Base-by-base conservation (phyloP, 2,888 invertebrate genomes). In the Chymomyza procnemis region DNA sequence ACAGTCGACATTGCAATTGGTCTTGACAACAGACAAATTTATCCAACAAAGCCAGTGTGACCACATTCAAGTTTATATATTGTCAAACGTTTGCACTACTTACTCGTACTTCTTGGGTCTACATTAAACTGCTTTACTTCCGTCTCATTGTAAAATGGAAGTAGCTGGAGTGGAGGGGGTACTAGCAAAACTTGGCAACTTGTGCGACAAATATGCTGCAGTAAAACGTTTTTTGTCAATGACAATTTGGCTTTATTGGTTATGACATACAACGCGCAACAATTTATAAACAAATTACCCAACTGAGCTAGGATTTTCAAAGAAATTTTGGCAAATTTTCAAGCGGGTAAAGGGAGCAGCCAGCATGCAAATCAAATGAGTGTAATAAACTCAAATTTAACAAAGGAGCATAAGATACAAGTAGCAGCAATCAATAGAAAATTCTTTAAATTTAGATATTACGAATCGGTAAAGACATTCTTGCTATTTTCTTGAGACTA, bases 181-280 rank as follows among this genome's bases (percentile, higher is more conserved):
- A 16, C n/a, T 34, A 5, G 19, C 12, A 61, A 61, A 61, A 61
- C 48, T 61, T 61, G 60, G 54, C 62, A 62, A 1, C 22, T n/a
- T 21, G 9, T 46, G 12, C 34, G 48, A n/a, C 9, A 54, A 46
- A 55, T 34, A 9, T 54, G 47, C 62, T 22, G 55, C 62, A 62
- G 54, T 54, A 21, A 26, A 26, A 26, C 3, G 48, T 34, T 18
- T 34, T 18, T 16, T 41, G 18, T 47, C 64, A 69, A 61, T 75
- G 52, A 52, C 57, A 64, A 64, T 68, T 71, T 34, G 67, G 65
- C 71, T 63, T 74, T 67, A 71, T 71, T 67, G 64, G 67, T 73
- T 75, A 69, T 69, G 75, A 71, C 77, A 77, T 8, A 26, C 64
- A 73, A 56, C 58, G 69, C 54, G 73, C 73, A 75, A 69, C 71